Percentiles rank a stretch among this genome's conserved stretches.
Conservation (phyloP, 2,113 vertebrate genomes). For the Microcebus tavaratra region DNA sequence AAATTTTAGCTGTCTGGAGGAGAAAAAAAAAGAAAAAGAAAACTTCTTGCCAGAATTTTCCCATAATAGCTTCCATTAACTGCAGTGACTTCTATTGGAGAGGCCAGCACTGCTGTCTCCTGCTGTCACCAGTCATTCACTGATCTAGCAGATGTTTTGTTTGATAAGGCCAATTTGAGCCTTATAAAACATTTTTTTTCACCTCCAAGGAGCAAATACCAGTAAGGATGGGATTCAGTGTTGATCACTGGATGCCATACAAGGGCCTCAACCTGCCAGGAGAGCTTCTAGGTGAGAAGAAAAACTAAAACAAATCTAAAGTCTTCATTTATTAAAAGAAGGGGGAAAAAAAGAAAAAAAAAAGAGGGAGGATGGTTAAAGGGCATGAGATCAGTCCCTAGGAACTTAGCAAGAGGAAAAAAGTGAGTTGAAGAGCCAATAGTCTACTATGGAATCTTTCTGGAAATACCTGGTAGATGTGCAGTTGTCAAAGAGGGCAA, state of each 20-base stretch:
- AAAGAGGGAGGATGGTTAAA: background rate
- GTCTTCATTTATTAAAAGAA: constrained; percentile 36
- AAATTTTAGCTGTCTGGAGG: constrained; percentile 76
- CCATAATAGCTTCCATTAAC: constrained; percentile 86
- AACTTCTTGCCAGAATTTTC: constrained; percentile 85
- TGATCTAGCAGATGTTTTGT: constrained; percentile 83
- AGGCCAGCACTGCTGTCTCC: constrained; percentile 81
- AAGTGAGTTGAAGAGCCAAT: too few relatives aligned
- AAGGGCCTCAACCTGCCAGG: constrained; percentile 48
- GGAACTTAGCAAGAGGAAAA: too few relatives aligned
- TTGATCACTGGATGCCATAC: constrained; percentile 48
- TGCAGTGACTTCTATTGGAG: constrained; percentile 81
- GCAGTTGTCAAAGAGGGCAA: too few relatives aligned
- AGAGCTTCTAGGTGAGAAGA: constrained; percentile 53
- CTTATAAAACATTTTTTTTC: constrained; percentile 78
- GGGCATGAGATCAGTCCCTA: too few relatives aligned
- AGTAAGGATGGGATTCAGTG: constrained; percentile 70
- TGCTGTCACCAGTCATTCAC: constrained; percentile 85
- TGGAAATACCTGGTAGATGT: too few relatives aligned
- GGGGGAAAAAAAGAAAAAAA: background rate
- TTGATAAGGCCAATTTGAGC: constrained; percentile 83
- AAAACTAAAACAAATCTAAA: constrained; percentile 63
- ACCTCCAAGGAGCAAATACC: constrained; percentile 77
- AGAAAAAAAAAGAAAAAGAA: constrained; percentile 67
- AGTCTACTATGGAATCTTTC: too few relatives aligned